These are phyloP conservation scores for Styela clava DNA, from an alignment of 23 tunicate species.

Conservation along the genomic window DNA sequence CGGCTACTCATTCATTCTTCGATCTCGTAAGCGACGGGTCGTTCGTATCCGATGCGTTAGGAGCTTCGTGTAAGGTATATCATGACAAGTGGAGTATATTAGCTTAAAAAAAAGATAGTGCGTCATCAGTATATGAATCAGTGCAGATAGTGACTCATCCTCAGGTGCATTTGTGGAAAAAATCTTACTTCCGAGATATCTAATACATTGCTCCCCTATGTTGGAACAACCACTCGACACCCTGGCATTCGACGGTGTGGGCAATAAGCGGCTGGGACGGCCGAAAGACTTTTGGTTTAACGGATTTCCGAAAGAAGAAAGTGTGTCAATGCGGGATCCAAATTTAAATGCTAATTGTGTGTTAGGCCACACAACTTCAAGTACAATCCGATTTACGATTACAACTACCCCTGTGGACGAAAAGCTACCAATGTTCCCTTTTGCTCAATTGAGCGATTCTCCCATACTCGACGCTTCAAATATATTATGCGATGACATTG, in stretches of 20 bases:
- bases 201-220: neutral
- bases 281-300: neutral
- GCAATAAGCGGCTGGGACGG: neutral
- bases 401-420: slow-evolving; percentile 9
- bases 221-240: neutral
- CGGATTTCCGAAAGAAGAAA: neutral
- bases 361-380: neutral
- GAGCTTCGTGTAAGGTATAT: no score
- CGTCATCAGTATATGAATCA: slow-evolving; percentile 5
- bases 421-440: neutral
- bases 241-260: slow-evolving; percentile 6
- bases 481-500: neutral
- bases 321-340: neutral
- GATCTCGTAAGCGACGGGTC: slow-evolving; percentile 3
- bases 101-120: neutral
- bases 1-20: neutral
- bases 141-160: neutral
- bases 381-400: neutral
- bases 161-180: neutral
- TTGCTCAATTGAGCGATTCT: neutral
- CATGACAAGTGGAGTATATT: no score
- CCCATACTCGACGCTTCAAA: neutral
- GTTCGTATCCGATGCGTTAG: no score
- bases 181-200: neutral
- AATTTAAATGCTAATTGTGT: neutral